phyloP scores from a whole-genome alignment of 2,888 invertebrate species.

The Catocala sponsa region DNA sequence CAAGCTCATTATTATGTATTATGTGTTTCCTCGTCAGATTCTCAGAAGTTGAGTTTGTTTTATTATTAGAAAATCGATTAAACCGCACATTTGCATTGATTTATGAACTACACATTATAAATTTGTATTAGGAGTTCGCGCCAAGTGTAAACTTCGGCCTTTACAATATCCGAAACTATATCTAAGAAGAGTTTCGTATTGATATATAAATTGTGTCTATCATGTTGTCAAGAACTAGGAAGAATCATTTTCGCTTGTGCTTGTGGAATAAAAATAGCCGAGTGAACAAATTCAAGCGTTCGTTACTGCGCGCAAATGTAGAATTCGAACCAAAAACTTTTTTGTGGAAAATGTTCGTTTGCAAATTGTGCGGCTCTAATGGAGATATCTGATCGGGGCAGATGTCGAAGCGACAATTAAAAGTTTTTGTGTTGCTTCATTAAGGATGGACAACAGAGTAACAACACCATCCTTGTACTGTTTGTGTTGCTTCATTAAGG shows the following conservation, averaged over 20 bases:
- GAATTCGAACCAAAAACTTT: constrained; percentile 23
- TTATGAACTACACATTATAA: constrained; percentile 24
- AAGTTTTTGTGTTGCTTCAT: constrained; percentile 74
- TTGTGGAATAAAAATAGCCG: constrained; percentile 22
- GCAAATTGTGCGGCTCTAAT: constrained; percentile 66
- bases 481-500: constrained; percentile 63
- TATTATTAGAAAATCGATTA: constrained; percentile 54
- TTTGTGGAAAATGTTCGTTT: constrained; percentile 56
- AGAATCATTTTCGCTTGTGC: constrained; percentile 18
- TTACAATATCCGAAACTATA: too few species aligned
- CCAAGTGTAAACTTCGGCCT: background rate
- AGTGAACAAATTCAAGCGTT: constrained; percentile 14
- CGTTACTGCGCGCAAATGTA: constrained; percentile 15
- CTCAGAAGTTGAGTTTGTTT: constrained; percentile 57
- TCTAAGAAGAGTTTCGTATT: too few species aligned
- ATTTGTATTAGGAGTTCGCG: background rate
- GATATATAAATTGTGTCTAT: constrained; percentile 9
- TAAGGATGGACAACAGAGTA: constrained; percentile 50
- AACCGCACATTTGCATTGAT: constrained; percentile 29
- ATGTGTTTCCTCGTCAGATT: constrained; percentile 59
- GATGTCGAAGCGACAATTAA: constrained; percentile 67
- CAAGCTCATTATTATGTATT: constrained; percentile 61
- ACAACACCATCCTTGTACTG: constrained; percentile 40
- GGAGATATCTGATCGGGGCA: constrained; percentile 66
- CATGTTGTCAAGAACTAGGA: constrained; percentile 11